These are phyloP conservation scores for Acrocephalus kingi DNA, from an alignment of 2,113 vertebrate genomes.

Conservation along the genomic window DNA sequence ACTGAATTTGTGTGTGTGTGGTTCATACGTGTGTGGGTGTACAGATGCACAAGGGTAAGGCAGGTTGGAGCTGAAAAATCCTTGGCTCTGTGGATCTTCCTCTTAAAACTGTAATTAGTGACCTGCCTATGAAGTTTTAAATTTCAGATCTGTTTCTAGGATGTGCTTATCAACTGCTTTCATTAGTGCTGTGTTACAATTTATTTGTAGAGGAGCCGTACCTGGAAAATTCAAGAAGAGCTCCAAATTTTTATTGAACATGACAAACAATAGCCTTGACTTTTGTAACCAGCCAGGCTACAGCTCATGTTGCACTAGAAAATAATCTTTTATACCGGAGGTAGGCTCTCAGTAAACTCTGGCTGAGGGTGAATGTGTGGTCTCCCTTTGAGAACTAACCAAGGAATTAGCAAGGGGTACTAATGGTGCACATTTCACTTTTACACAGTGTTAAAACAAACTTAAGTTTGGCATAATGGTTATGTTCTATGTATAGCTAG, in stretches of 20 bases:
- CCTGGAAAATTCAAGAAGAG: not conserved
- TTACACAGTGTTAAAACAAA: not conserved
- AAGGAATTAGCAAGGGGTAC: not conserved
- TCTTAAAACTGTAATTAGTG: not conserved
- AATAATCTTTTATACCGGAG: not conserved
- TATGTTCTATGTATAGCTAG: not conserved
- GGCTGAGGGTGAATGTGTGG: not conserved
- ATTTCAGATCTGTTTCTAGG: not conserved
- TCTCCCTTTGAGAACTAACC: not conserved
- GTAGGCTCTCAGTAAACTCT: not conserved
- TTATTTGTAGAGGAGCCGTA: not conserved
- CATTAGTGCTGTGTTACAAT: not conserved
- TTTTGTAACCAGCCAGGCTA: not conserved
- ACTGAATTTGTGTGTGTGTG: not conserved
- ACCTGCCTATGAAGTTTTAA: not conserved
- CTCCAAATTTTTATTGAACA: not conserved
- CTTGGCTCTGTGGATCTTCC: not conserved
- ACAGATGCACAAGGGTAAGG: not conserved
- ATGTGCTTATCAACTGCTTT: not conserved
- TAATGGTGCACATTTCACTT: not conserved
- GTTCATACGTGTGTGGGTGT: not conserved
- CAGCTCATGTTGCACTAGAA: not conserved
- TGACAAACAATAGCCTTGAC: not conserved
- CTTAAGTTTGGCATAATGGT: not conserved
- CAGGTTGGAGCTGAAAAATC: not conserved